Evolutionary conservation across 2,888 invertebrate genomes (phyloP).

Genomic region (Athalia rosae): DNA sequence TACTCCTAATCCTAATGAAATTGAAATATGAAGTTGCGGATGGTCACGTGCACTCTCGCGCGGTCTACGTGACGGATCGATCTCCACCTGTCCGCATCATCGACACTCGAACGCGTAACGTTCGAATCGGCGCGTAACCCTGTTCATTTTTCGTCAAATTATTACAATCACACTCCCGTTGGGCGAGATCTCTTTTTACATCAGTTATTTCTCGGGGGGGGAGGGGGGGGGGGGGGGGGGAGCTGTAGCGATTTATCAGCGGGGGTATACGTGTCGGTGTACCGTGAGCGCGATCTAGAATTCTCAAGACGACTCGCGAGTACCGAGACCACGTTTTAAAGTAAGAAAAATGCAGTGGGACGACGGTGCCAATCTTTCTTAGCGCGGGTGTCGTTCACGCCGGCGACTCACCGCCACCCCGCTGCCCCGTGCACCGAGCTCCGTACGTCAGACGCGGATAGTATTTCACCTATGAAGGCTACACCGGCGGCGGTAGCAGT

Average conservation of each 20-base stretch:
- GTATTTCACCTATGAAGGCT: conserved; percentile 22
- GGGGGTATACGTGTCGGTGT: background rate
- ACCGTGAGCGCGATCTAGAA: conserved; percentile 20
- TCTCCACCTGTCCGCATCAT: conserved; percentile 18
- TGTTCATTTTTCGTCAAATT: no score
- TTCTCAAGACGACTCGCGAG: background rate
- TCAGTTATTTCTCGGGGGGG: background rate
- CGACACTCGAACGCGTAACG: background rate
- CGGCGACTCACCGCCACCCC: background rate
- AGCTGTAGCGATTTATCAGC: background rate
- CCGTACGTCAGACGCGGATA: conserved; percentile 22
- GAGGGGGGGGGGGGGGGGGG: background rate
- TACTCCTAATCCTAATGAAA: conserved; percentile 41
- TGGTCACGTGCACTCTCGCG: conserved; percentile 28
- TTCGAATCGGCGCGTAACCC: background rate
- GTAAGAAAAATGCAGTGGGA: conserved; percentile 38
- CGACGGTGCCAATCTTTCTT: conserved; percentile 35
- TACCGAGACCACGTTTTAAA: conserved; percentile 17
- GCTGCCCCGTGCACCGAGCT: conserved; percentile 12
- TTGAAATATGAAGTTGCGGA: conserved; percentile 40
- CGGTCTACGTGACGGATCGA: conserved; percentile 18
- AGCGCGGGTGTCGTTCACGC: conserved; percentile 13
- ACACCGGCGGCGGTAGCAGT: background rate
- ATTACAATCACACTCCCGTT: no score
- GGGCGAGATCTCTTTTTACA: no score